A percentile compares a stretch with the other conserved stretches of the same genome.
phyloP scores from a whole-genome alignment of 2,888 invertebrate species.

The Dryobota labecula region DNA sequence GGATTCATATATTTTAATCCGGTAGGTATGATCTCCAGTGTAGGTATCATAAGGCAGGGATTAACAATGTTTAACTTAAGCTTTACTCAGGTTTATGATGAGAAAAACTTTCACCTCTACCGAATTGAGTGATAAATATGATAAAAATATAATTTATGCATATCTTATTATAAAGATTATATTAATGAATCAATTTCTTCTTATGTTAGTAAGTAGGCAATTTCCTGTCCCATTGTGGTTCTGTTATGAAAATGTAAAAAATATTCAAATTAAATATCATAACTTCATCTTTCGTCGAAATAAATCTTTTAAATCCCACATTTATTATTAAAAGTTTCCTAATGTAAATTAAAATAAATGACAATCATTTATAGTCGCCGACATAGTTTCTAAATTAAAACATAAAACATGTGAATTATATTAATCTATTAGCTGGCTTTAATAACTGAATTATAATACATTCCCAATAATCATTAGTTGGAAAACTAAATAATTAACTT shows the following conservation, averaged over 20 bases:
- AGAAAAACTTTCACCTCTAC: slow-evolving; percentile 46
- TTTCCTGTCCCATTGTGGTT: slow-evolving; percentile 57
- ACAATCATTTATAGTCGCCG: slow-evolving; percentile 47
- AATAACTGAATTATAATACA: slow-evolving; percentile 54
- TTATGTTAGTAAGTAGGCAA: slow-evolving; percentile 48
- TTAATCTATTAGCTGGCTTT: slow-evolving; percentile 45
- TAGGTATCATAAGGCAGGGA: slow-evolving; percentile 6
- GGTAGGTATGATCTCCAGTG: background rate
- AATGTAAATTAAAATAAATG: slow-evolving; percentile 63
- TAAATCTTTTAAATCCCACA: slow-evolving; percentile 61
- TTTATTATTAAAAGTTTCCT: slow-evolving; percentile 49
- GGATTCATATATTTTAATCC: slow-evolving; percentile 41
- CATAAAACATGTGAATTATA: slow-evolving; percentile 58
- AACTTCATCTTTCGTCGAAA: slow-evolving; percentile 43
- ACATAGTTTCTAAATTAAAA: slow-evolving; percentile 55
- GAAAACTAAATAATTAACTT: slow-evolving; percentile 63
- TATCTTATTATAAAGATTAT: slow-evolving; percentile 36
- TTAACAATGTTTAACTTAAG: slow-evolving; percentile 18
- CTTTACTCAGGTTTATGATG: slow-evolving; percentile 19
- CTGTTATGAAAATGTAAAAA: slow-evolving; percentile 50
- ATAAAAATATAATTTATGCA: slow-evolving; percentile 50
- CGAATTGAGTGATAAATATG: slow-evolving; percentile 49
- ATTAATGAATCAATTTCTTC: slow-evolving; percentile 55
- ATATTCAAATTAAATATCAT: slow-evolving; percentile 62
- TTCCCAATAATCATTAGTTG: slow-evolving; percentile 59